Base-by-base conservation (phyloP, 2,113 vertebrate genomes). In the Cariama cristata region DNA sequence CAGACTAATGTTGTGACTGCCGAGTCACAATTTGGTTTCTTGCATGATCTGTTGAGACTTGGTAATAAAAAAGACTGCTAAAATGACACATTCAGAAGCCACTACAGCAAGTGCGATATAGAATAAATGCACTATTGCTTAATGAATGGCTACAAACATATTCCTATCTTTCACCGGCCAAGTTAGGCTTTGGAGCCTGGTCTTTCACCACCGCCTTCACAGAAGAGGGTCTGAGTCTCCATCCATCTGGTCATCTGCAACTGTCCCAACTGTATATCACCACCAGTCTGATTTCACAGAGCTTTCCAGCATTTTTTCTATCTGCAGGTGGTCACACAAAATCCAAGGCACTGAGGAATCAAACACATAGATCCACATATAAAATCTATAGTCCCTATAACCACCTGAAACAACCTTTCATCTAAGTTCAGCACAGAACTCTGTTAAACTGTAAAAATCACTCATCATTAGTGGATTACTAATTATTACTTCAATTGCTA, bases 1-100 rank as follows among this genome's bases (percentile, higher is more conserved):
- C 77, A 82, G 86, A 79, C 55, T 92, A 68, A 80, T 85, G 86
- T 69, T 95, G 73, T 94, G 88, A 72, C 86, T 94, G 67, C 56
- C 73, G 89, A 86, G 68, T 80, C 42, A 76, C 58, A 75, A 40
- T 80, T 82, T 3, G 4, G 2, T 40, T 94, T 95, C 93, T 84
- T 88, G n/a, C 49, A 81, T 38, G 67, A 83, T 52, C n/a, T 86
- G 58, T 91, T 96, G 52, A 87, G 60, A 90, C 52, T 66, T 73
- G 22, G 20, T 58, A 82, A 67, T 72, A 84, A 90, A 79, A 75
- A 77, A 67, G 12, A 87, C 66, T 55, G 11, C 68, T 87, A 58
- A 94, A 90, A 50, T 40, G 42, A 67, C 63, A 63, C 56, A 86
- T 66, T 68, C 82, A 75, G 75, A 94, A 93, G 75, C 26, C 47